phyloP scores from a whole-genome alignment of 2,888 invertebrate species.

The Cantharis flavilabris region DNA sequence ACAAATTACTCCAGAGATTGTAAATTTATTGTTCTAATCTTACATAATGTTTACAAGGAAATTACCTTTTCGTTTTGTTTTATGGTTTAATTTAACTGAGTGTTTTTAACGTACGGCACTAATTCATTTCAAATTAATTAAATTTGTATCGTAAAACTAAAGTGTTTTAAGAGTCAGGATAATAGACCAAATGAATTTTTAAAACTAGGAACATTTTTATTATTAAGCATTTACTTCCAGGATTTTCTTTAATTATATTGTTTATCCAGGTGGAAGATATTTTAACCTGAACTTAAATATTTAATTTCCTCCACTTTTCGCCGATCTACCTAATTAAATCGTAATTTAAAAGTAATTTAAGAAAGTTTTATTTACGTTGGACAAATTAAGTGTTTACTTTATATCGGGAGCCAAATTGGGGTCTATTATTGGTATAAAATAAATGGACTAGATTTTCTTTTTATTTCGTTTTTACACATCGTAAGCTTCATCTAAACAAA shows the following conservation, averaged over 20 bases:
- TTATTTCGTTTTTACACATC: not conserved
- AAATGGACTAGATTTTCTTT: not conserved
- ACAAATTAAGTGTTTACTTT: not conserved
- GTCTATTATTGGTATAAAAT: not conserved
- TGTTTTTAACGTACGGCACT: not conserved
- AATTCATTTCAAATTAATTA: constrained; percentile 4
- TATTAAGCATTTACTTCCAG: not conserved
- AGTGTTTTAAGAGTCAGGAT: not conserved
- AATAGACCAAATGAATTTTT: not conserved
- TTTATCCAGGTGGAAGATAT: not conserved
- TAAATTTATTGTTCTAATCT: constrained; percentile 15
- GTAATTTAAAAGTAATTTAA: not conserved
- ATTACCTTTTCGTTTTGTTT: not conserved
- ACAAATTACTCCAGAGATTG: constrained; percentile 11
- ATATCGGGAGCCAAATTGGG: not conserved
- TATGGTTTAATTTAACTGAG: not conserved
- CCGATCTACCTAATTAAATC: not conserved
- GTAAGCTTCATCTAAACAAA: not conserved
- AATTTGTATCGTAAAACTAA: constrained; percentile 1
- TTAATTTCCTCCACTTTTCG: not conserved
- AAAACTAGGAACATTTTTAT: not conserved
- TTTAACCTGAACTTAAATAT: not conserved
- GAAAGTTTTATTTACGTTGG: not conserved
- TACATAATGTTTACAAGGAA: not conserved
- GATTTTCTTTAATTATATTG: not conserved